A percentile compares a stretch with the other conserved stretches of the same genome.
phyloP scores from a whole-genome alignment of 2,797 vertebrate species.

The Poecilia velifera region DNA sequence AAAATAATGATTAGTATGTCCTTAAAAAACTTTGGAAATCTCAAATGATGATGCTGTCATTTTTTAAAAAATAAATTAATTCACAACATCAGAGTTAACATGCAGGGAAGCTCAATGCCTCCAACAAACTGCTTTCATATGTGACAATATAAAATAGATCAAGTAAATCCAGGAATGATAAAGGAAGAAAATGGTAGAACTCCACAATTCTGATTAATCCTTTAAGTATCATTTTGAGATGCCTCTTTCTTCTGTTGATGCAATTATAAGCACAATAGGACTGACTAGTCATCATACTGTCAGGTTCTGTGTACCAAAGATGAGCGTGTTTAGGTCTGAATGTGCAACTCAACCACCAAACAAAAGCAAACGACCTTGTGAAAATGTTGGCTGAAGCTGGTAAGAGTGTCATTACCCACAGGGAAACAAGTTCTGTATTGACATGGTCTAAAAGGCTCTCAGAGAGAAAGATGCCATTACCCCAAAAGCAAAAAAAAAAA shows the following conservation, averaged over 20 bases:
- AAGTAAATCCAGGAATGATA: background rate
- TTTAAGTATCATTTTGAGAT: background rate
- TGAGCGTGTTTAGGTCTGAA: background rate
- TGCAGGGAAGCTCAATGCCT: background rate
- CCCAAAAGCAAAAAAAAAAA: background rate
- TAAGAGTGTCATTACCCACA: constrained; percentile 1
- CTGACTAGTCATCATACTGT: background rate
- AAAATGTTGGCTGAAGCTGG: background rate
- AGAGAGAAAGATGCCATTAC: background rate
- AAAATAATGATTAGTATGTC: background rate
- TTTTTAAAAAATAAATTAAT: background rate
- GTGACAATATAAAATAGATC: background rate
- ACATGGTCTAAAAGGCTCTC: background rate
- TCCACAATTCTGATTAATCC: background rate
- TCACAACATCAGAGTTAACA: background rate
- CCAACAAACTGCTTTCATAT: background rate
- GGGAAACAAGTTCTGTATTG: background rate
- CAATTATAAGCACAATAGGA: background rate
- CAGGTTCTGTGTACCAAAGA: background rate
- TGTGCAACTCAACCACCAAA: background rate
- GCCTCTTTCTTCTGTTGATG: background rate
- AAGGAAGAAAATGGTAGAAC: background rate
- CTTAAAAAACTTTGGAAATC: background rate
- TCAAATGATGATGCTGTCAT: background rate
- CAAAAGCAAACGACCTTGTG: background rate